Base-by-base conservation (phyloP, 2,113 vertebrate species). In the Poicephalus meyeri region DNA sequence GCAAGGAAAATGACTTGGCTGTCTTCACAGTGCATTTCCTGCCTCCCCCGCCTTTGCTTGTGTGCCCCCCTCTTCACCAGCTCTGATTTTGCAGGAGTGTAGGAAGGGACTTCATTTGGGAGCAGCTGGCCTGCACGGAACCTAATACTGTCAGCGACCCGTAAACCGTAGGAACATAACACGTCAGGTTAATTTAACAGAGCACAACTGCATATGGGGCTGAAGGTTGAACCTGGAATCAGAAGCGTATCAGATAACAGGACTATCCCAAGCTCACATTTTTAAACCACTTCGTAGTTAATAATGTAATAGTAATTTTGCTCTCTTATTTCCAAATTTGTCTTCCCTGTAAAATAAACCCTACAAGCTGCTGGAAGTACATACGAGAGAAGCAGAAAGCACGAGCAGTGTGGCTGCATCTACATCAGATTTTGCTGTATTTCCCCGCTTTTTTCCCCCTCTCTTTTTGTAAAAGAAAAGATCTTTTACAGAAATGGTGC, bases 51-150 rank as follows among this genome's bases (percentile, higher is more conserved):
- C 46, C 64, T 37, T 47, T 11, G 10, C 19, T 1, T 24, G 8
- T 3, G 29, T 4, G 19, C 35, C 83, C 68, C 65, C 52, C 46
- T 17, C 61, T 41, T 23, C 6, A 2, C 41, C 7, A 9, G 18
- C 26, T 68, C 53, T 0, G 0, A n/a, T 53, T 53, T 18, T n/a
- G n/a, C 72, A 3, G 10, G 29, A 29, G 39, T 1, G 8, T 4
- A n/a, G 33, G 50, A 52, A 37, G 16, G 41, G 73, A 60, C 28
- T 16, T 13, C 47, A 24, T 46, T 21, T 39, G 35, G 49, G 76
- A 91, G 31, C 70, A 91, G 56, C 66, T 80, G 89, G 82, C 5
- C 86, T 55, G 46, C 42, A 19, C 25, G 65, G 83, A 94, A 82
- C 71, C 71, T 17, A n/a, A n/a, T 2, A 8, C 79, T 49, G 61